Conservation (phyloP, 2,888 invertebrate genomes). For the Hartigia nigra region DNA sequence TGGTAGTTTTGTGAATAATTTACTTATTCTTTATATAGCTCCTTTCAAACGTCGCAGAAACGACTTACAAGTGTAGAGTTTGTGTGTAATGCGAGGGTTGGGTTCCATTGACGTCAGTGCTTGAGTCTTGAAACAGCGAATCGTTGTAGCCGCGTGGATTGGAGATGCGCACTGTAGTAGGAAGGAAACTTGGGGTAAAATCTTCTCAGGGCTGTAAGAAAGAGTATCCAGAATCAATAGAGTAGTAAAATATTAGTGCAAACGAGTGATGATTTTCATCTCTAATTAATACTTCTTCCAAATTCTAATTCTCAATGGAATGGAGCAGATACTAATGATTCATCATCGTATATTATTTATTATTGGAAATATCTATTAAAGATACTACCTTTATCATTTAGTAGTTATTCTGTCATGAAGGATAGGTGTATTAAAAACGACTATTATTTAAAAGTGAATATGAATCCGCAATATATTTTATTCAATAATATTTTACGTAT, state of each 20-base stretch:
- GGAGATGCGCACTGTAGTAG: not conserved
- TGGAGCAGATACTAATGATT: no score
- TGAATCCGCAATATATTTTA: no score
- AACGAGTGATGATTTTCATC: not conserved
- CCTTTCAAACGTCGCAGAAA: not conserved
- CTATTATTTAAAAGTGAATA: no score
- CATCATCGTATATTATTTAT: no score
- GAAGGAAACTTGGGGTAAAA: not conserved
- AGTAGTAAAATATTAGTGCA: not conserved
- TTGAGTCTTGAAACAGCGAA: constrained; percentile 32
- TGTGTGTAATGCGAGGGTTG: not conserved
- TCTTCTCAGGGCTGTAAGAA: not conserved
- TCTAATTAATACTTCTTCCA: no score
- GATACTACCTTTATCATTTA: no score
- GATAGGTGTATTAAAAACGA: no score
- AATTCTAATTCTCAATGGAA: no score
- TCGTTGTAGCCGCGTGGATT: not conserved
- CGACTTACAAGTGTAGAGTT: not conserved
- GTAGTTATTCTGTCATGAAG: no score
- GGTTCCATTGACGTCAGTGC: constrained; percentile 44
- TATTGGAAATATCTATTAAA: no score
- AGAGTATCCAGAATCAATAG: not conserved
- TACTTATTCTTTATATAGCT: constrained; percentile 32
- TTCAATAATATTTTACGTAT: not conserved
- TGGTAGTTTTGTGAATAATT: constrained; percentile 24